These are phyloP conservation scores for Ecdyonurus torrentis DNA, from an alignment of 2,888 invertebrate genomes.

Conservation along the genomic window DNA sequence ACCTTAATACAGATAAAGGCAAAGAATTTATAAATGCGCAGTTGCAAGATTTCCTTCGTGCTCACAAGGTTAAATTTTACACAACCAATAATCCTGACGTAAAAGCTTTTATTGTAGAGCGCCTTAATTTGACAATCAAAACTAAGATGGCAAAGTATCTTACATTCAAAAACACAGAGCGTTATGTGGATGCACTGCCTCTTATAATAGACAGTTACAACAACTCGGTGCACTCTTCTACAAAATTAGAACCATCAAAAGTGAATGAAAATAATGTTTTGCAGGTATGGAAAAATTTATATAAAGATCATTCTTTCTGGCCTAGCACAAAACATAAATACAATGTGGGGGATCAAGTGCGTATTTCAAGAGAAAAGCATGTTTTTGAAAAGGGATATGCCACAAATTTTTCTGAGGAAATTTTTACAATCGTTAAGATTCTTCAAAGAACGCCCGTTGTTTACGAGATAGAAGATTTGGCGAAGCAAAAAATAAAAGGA, in stretches of 20 bases:
- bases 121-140: neutral
- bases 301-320: neutral
- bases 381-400: slow-evolving; percentile 16
- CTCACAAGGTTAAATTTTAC: neutral
- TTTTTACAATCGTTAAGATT: slow-evolving; percentile 15
- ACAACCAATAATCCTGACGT: neutral
- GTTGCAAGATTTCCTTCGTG: neutral
- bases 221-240: neutral
- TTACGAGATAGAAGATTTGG: slow-evolving; percentile 16
- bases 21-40: slow-evolving; percentile 2
- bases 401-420: slow-evolving; percentile 16
- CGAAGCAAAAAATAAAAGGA: slow-evolving; percentile 15
- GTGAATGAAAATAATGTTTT: slow-evolving; percentile 8
- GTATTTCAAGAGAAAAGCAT: slow-evolving; percentile 13
- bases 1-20: neutral
- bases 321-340: neutral
- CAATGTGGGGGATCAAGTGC: slow-evolving; percentile 9
- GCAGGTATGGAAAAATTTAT: slow-evolving; percentile 7
- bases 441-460: slow-evolving; percentile 14
- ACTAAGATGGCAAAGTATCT: neutral
- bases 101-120: neutral
- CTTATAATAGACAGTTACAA: slow-evolving; percentile 3
- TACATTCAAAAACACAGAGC: neutral
- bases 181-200: neutral
- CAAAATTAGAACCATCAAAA: neutral